Percentiles rank a stretch among this genome's conserved stretches.
phyloP scores from a whole-genome alignment of 2,113 vertebrate genomes.

The Heterotis niloticus region DNA sequence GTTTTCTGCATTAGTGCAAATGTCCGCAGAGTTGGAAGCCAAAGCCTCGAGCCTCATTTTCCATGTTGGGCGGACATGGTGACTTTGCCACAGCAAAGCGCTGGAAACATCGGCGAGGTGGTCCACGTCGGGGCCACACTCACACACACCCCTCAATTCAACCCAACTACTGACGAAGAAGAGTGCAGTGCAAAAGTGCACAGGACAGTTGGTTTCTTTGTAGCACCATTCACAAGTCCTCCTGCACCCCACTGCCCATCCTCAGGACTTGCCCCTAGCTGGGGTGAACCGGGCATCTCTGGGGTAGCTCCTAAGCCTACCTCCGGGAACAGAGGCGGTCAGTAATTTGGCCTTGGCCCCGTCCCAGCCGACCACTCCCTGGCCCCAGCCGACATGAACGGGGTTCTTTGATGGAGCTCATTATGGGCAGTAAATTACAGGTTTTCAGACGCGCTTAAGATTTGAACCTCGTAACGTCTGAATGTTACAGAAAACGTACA shows the following conservation, averaged over 20 bases:
- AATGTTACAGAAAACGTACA: constrained; percentile 39
- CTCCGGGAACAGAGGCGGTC: constrained; percentile 8
- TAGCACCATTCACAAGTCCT: too few species aligned
- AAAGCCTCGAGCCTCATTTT: constrained; percentile 57
- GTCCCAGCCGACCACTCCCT: constrained; percentile 25
- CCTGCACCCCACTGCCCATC: too few species aligned
- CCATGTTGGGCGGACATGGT: constrained; percentile 48
- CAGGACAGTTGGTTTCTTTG: neutral
- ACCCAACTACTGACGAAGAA: neutral
- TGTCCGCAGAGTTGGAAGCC: constrained; percentile 42
- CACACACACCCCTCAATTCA: constrained; percentile 52
- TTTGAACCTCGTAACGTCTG: constrained; percentile 42
- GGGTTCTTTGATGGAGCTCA: constrained; percentile 48
- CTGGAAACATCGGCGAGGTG: constrained; percentile 55
- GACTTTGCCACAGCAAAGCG: constrained; percentile 29
- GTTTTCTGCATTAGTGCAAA: constrained; percentile 64
- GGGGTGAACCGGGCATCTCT: too few species aligned
- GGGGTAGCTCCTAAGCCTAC: neutral
- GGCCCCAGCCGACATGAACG: constrained; percentile 13
- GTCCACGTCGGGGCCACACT: constrained; percentile 50
- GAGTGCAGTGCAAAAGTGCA: neutral
- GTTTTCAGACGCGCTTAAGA: constrained; percentile 45
- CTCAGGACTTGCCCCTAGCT: too few species aligned
- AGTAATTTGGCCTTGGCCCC: constrained; percentile 19
- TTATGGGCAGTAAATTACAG: constrained; percentile 50